These are phyloP conservation scores for Siniperca knerii DNA, from an alignment of 2,113 vertebrate species.

Conservation along the genomic window DNA sequence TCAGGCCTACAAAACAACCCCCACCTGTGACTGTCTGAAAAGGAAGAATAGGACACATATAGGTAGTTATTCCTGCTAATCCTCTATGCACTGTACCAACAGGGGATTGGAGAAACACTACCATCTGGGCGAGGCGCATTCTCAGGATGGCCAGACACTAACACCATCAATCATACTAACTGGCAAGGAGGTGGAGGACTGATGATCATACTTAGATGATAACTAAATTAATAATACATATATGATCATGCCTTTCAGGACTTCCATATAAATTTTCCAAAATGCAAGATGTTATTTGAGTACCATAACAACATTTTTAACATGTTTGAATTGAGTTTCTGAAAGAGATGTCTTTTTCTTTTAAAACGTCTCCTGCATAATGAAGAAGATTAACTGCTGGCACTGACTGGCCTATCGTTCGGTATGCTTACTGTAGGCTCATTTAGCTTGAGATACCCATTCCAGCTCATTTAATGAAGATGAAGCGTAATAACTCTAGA, in stretches of 20 bases:
- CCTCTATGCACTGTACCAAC: not conserved
- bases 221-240: slow-evolving; percentile 11
- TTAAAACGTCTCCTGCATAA: slow-evolving; percentile 21
- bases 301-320: not conserved
- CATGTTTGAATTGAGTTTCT: slow-evolving; percentile 18
- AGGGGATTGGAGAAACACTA: not conserved
- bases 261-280: not conserved
- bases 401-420: slow-evolving; percentile 16
- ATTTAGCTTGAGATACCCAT: slow-evolving; percentile 46
- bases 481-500: slow-evolving; percentile 35
- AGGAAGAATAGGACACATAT: not conserved
- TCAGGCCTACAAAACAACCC: not conserved
- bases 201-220: not conserved
- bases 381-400: slow-evolving; percentile 31
- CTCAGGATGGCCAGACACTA: not conserved
- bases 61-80: not conserved
- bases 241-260: not conserved
- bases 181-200: not conserved
- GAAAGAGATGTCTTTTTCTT: slow-evolving; percentile 17
- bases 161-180: slow-evolving; percentile 17
- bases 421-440: slow-evolving; percentile 27
- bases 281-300: not conserved
- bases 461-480: slow-evolving; percentile 35
- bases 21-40: not conserved
- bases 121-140: not conserved